Percentiles rank a stretch among this genome's conserved stretches.
Evolutionary conservation across 2,113 vertebrate genomes (phyloP).

Genomic region (Corvus moneduloides): DNA sequence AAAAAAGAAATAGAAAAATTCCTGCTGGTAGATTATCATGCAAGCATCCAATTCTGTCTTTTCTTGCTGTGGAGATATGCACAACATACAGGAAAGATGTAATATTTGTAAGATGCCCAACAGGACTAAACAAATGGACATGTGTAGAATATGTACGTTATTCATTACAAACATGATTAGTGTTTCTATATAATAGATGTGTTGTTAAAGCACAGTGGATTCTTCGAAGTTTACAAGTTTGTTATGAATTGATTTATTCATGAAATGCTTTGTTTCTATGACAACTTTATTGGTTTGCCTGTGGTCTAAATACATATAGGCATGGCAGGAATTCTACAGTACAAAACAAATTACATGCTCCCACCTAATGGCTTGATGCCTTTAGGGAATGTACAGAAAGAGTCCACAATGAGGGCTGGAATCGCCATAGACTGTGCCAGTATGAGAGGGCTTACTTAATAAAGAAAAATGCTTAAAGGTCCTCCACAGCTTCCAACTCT

Average conservation of each 20-base stretch:
- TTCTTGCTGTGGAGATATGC: conserved; percentile 33
- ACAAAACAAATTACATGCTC: conserved; percentile 80
- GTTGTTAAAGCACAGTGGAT: conserved; percentile 70
- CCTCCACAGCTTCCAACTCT: conserved; percentile 36
- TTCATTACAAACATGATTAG: conserved; percentile 71
- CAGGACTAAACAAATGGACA: conserved; percentile 59
- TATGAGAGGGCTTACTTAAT: conserved; percentile 62
- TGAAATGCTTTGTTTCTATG: conserved; percentile 84
- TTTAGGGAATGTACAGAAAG: conserved; percentile 72
- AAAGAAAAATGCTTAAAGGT: conserved; percentile 70
- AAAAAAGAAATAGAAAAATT: conserved; percentile 44
- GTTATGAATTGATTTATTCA: conserved; percentile 83
- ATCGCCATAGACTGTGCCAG: conserved; percentile 51
- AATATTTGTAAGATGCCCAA: conserved; percentile 66
- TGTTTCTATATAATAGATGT: conserved; percentile 65
- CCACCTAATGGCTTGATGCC: conserved; percentile 73
- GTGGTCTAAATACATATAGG: conserved; percentile 82
- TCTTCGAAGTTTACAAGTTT: conserved; percentile 77
- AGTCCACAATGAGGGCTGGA: conserved; percentile 67
- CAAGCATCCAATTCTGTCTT: conserved; percentile 55
- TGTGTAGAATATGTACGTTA: conserved; percentile 30
- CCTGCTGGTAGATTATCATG: conserved; percentile 52
- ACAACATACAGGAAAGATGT: conserved; percentile 38
- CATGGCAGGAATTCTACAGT: conserved; percentile 78
- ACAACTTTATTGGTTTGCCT: conserved; percentile 83